These are phyloP conservation scores for Schizotus pectinicornis DNA, from an alignment of 2,888 invertebrate genomes.

Conservation along the genomic window DNA sequence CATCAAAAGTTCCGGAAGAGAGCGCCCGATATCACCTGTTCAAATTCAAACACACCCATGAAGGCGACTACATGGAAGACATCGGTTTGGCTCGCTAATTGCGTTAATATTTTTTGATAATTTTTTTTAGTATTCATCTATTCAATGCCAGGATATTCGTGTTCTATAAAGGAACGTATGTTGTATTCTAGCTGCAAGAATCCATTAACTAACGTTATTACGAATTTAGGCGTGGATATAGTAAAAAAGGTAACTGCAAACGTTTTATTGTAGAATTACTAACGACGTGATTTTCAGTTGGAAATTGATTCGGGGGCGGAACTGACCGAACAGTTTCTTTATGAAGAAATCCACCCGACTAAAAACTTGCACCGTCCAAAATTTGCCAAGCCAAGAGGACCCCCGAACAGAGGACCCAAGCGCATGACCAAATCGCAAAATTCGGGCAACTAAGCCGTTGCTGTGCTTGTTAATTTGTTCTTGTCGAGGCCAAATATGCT, in stretches of 20 bases:
- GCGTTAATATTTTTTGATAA: constrained; percentile 1
- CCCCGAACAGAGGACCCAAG: constrained; percentile 90
- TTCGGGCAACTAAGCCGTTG: constrained; percentile 6
- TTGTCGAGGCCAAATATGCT: constrained; percentile 1
- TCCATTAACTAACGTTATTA: constrained; percentile 84
- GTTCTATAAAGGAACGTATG: constrained; percentile 97
- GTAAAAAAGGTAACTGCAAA: constrained; percentile 78
- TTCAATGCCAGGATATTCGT: constrained; percentile 96
- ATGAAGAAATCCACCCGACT: constrained; percentile 94
- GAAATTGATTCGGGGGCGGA: constrained; percentile 92
- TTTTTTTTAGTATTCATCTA: constrained; percentile 89
- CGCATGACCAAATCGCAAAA: constrained; percentile 77
- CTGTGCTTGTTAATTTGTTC: constrained; percentile 15
- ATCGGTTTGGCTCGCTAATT: constrained; percentile 58
- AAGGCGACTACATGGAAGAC: constrained; percentile 87
- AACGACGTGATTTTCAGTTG: constrained; percentile 15
- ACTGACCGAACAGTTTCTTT: constrained; percentile 86
- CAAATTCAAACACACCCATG: constrained; percentile 89
- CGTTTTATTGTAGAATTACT: not conserved
- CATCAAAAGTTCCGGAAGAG: constrained; percentile 82
- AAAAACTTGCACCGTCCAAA: constrained; percentile 85
- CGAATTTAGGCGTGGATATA: constrained; percentile 78
- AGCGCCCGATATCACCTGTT: constrained; percentile 91
- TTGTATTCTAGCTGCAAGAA: constrained; percentile 97
- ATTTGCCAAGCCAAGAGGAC: constrained; percentile 97